Percentiles rank a stretch among this genome's conserved stretches.
These are phyloP conservation scores for Pseudomyrmex dendroicus DNA, from an alignment of 1,140 invertebrate species.

Conservation along the genomic window DNA sequence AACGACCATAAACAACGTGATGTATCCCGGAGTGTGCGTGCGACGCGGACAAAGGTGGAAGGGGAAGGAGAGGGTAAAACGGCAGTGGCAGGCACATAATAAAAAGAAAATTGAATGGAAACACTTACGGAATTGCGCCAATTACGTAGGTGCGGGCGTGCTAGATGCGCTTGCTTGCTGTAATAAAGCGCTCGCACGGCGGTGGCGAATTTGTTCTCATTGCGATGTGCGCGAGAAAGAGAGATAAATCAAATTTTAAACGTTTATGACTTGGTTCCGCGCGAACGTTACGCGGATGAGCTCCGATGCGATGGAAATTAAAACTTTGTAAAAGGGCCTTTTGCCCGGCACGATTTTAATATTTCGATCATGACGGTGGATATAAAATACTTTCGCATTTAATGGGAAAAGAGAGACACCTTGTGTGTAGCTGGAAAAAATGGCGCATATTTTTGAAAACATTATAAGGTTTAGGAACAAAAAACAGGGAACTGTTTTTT, in stretches of 20 bases:
- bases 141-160: slow-evolving; percentile 52
- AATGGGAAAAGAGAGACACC: neutral
- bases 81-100: slow-evolving; percentile 43
- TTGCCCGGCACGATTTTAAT: slow-evolving; percentile 34
- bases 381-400: neutral
- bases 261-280: slow-evolving; percentile 48
- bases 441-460: too few relatives aligned
- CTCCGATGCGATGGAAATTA: slow-evolving; percentile 27
- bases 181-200: slow-evolving; percentile 51
- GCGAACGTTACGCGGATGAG: slow-evolving; percentile 17
- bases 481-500: too few relatives aligned
- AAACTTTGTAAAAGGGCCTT: slow-evolving; percentile 31
- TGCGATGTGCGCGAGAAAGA: slow-evolving; percentile 32
- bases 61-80: neutral
- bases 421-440: neutral
- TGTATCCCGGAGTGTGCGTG: slow-evolving; percentile 47
- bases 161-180: slow-evolving; percentile 36
- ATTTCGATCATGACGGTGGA: neutral
- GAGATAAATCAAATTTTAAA: slow-evolving; percentile 58
- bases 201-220: slow-evolving; percentile 53
- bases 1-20: slow-evolving; percentile 48
- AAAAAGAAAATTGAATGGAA: slow-evolving; percentile 62
- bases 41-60: neutral
- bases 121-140: slow-evolving; percentile 60
- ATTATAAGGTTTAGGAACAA: too few relatives aligned